Evolutionary conservation across 2,113 vertebrate species (phyloP), one percentile per base, ranked within the genome.

Genomic region (Indri indri): DNA sequence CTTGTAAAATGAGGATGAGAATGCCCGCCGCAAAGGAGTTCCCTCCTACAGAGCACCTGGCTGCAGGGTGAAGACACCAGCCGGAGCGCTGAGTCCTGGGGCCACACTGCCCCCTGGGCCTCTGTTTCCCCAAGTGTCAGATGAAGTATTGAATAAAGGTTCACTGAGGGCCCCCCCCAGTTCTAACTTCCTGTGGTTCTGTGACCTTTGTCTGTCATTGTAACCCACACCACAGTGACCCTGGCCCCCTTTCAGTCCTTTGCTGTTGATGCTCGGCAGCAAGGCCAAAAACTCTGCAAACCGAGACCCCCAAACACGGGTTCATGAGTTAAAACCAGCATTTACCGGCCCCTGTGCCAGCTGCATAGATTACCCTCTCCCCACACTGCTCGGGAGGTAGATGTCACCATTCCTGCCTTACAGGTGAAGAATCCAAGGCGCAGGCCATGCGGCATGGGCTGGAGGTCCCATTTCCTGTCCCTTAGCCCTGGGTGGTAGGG

Each of bases 31-130:
- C 34, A 66, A 66, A 42, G 32, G 32, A 8, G n/a, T 30, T 16
- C 32, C 77, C 23, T 42, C 37, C 27, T 6, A 5, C 1, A 3
- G 27, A 83, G 54, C 34, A 27, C 45, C 5, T 0, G 54, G 47
- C 30, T 1, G 0, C 0, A 0, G 23, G 45, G 42, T 5, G 12
- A 59, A 25, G 57, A 52, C 18, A n/a, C 37, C 54, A 66, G 57
- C 4, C n/a, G 12, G 10, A 20, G 57, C 22, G 5, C n/a, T 52
- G 52, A 34, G 42, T 50, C 65, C 65, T 70, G 54, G 79, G 37
- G 63, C 37, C 27, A 50, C 27, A 32, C 73, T n/a, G 47, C 18
- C 45, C 18, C 57, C 32, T 25, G 32, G 63, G 27, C 30, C 85
- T 92, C 65, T 18, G 12, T 79, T 47, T 80, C 45, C 71, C 63